Conservation (phyloP, 2,797 vertebrate species). For the Ptychobarbus kaznakovi region DNA sequence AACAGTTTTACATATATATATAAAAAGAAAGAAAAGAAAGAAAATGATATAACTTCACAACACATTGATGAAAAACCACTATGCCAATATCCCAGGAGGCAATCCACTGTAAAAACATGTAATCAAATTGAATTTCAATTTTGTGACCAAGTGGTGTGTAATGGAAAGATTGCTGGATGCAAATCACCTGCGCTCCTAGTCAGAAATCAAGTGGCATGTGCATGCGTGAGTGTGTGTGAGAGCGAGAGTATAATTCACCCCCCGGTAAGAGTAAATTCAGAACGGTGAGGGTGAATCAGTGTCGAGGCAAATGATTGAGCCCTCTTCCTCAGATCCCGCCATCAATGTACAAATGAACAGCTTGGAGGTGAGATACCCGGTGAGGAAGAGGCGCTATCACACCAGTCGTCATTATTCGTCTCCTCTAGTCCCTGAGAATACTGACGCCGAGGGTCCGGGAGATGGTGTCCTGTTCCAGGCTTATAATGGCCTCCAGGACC, state of each 20-base stretch:
- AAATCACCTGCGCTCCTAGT: conserved; percentile 73
- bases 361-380: conserved; percentile 54
- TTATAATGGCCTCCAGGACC: conserved; percentile 55
- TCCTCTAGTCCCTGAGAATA: conserved; percentile 38
- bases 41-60: conserved; percentile 71
- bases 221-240: conserved; percentile 37
- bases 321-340: conserved; percentile 43
- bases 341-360: conserved; percentile 59
- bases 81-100: conserved; percentile 69
- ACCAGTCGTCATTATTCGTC: conserved; percentile 58
- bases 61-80: conserved; percentile 62
- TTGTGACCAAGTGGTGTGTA: conserved; percentile 71
- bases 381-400: conserved; percentile 59
- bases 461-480: conserved; percentile 7
- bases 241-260: conserved; percentile 52
- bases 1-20: no score
- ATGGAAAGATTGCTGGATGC: conserved; percentile 71
- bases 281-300: conserved; percentile 52
- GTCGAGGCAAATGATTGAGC: conserved; percentile 58
- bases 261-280: conserved; percentile 58
- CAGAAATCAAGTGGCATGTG: conserved; percentile 52
- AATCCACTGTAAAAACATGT: conserved; percentile 79
- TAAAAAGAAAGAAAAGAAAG: neutral
- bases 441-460: conserved; percentile 37
- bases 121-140: conserved; percentile 79